Conservation (phyloP, 2,797 vertebrate genomes). For the Etheostoma nigrum region DNA sequence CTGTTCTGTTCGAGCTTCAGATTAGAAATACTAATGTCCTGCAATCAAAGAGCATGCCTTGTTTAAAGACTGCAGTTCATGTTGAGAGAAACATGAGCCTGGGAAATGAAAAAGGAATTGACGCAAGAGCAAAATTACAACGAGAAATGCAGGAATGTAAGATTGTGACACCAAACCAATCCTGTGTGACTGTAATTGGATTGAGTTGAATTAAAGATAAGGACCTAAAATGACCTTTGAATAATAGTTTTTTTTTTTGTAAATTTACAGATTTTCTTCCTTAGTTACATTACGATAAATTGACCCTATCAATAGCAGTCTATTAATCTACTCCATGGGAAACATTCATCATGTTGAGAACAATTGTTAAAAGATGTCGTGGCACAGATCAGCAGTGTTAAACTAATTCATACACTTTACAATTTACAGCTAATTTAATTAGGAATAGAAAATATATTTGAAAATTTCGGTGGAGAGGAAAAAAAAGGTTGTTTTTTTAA, state of each 20-base stretch:
- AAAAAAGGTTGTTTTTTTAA: not conserved
- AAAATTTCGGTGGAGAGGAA: not conserved
- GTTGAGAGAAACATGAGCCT: conserved; percentile 31
- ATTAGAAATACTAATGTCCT: conserved; percentile 46
- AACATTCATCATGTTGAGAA: conserved; percentile 10
- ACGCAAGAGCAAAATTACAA: conserved; percentile 35
- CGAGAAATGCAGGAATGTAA: conserved; percentile 22
- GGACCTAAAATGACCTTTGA: conserved; percentile 25
- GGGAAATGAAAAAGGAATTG: conserved; percentile 16
- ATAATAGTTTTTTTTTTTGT: conserved; percentile 6
- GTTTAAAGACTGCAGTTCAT: conserved; percentile 35
- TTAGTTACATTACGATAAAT: conserved; percentile 2
- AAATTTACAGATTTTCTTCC: not conserved
- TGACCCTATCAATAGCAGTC: conserved; percentile 7
- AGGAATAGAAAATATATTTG: not conserved
- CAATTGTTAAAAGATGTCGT: not conserved
- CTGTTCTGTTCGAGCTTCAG: conserved; percentile 24
- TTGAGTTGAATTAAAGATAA: conserved; percentile 17
- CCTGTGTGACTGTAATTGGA: conserved; percentile 19
- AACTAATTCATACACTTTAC: not conserved
- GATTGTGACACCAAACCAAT: not conserved
- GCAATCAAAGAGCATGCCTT: conserved; percentile 48
- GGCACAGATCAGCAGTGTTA: conserved; percentile 5
- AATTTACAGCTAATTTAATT: not conserved
- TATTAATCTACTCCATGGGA: conserved; percentile 15